Evolutionary conservation across 2,797 vertebrate species (phyloP).

Genomic region (Aldrovandia affinis): DNA sequence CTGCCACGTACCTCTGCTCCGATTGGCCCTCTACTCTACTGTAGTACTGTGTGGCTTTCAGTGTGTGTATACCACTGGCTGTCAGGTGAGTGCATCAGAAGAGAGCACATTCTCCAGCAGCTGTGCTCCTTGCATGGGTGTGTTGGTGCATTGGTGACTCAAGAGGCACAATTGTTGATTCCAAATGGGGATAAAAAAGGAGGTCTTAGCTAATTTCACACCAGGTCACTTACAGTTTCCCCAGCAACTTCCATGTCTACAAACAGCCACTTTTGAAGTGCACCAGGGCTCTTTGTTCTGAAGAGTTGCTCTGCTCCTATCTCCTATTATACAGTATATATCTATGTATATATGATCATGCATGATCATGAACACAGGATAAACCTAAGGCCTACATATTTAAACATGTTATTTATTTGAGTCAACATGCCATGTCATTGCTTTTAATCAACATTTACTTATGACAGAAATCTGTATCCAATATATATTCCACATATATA

Average conservation of each 20-base stretch:
- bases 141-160: background rate
- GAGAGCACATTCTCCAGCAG: background rate
- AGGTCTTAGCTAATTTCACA: background rate
- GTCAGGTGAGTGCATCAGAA: background rate
- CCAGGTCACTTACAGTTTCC: background rate
- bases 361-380: background rate
- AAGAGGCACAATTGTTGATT: conserved; percentile 13
- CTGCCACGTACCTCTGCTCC: background rate
- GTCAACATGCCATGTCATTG: too few relatives aligned
- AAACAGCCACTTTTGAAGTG: background rate
- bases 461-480: background rate
- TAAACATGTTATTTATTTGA: background rate
- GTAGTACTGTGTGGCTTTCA: background rate
- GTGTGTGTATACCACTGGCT: background rate
- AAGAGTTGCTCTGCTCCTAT: background rate
- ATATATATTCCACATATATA: background rate
- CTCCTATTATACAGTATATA: background rate
- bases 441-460: background rate
- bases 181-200: background rate
- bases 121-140: background rate
- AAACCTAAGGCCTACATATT: background rate
- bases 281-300: background rate
- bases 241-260: background rate
- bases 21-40: background rate
- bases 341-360: background rate